Evolutionary conservation across 2,113 vertebrate genomes (phyloP), one percentile per base, ranked within the genome.

Genomic region (Amblyopsis rosae): DNA sequence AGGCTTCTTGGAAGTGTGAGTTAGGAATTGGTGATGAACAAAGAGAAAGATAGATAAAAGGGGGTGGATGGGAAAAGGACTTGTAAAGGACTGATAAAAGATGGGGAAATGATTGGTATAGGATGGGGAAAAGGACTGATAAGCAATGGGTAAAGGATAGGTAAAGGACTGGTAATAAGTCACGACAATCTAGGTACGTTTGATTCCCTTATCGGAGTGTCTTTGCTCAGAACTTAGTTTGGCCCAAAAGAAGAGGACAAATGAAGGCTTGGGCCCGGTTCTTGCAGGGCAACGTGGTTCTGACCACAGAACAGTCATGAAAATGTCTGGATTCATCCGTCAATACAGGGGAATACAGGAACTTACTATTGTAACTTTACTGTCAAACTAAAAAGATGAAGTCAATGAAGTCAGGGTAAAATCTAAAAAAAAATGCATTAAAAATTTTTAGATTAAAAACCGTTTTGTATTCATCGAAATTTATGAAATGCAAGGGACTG

Each of bases 151-250:
- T 26, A 26, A 26, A 26, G 2, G 26, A 2, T 26, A 11, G 32
- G 46, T 33, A 55, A 32, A 59, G 26, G 16, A 54, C 9, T 0
- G 4, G 3, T 5, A 11, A 16, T 15, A 55, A 15, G 16, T 12
- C 6, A 47, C 16, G 17, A 59, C 51, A 50, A 54, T 80, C 81
- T 92, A 88, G 73, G 87, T 87, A 81, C 81, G 86, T 15, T 83
- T 54, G 65, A 73, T 67, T 12, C 85, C 85, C 77, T 86, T 73
- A 59, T 70, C 80, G 2, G 80, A 88, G 86, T 89, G 90, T 91
- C 91, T 92, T 16, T 91, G 90, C 87, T 92, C 91, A 9, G 90
- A 90, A 48, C 87, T 91, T 3, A 92, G 84, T 75, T 91, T 85
- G 72, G 86, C 87, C 90, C 91, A 92, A 70, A 90, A 90, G 80